Base-by-base conservation (phyloP, 2,113 vertebrate species). In the Oreochromis aureus region DNA sequence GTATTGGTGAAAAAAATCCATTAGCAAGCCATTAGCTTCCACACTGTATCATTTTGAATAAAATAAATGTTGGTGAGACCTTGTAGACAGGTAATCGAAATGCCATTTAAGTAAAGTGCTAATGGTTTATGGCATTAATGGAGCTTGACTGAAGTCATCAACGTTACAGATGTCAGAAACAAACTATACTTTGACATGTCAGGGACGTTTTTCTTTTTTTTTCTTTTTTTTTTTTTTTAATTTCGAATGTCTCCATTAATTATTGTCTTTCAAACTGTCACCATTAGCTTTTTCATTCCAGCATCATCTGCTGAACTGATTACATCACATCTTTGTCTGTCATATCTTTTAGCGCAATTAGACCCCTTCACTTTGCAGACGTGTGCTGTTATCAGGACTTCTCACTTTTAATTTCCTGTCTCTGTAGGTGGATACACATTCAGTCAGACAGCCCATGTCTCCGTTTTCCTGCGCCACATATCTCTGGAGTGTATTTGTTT, bases 331-430 rank as follows among this genome's bases (percentile, higher is more conserved):
- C 15, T 58, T 34, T 44, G 41, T 69, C n/a, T 61, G 24, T 66
- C 16, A 54, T 32, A 27, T 78, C 61, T 81, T 82, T 24, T 59
- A 18, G 83, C 59, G n/a, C 73, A 80, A 30, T 87, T 76, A 56
- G 51, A 66, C 6, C 80, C 30, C 4, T 79, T 78, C 32, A 2
- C 34, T 61, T 56, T 19, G 32, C 89, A 80, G 51, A 79, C 61
- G 3, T 81, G 32, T 48, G 7, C 80, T 54, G 46, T 88, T 61
- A 85, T 90, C 89, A 83, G 34, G 4, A 51, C 51, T 27, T 41
- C 63, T 87, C 86, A 56, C 36, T 27, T 87, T 82, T 90, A 79
- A 92, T 91, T 91, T 89, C 90, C 90, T 81, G 83, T 48, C 19
- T 80, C 66, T 83, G 22, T 13, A 6, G 58, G 63, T 55, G 66